These are phyloP conservation scores for Calephelis virginiensis DNA, from an alignment of 1,140 invertebrate genomes.

Conservation along the genomic window DNA sequence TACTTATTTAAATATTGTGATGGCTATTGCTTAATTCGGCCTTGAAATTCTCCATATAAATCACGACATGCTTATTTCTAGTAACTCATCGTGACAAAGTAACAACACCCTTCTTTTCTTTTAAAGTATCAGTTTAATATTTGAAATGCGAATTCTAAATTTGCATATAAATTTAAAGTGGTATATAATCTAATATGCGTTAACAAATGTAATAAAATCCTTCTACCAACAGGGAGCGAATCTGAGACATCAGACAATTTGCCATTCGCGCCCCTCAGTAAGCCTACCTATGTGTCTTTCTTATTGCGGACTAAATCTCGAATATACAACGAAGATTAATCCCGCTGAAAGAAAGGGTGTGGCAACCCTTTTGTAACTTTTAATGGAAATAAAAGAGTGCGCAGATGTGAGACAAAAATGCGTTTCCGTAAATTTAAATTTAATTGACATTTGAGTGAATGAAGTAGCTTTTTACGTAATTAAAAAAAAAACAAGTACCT, in stretches of 20 bases:
- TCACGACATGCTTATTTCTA: too few species aligned
- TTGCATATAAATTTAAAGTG: constrained; percentile 62
- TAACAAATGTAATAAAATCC: constrained; percentile 76
- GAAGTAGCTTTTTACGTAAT: constrained; percentile 21
- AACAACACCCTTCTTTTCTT: too few species aligned
- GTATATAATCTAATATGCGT: constrained; percentile 72
- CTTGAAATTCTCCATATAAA: too few species aligned
- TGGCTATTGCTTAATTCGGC: too few species aligned
- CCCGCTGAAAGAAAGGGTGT: constrained; percentile 72
- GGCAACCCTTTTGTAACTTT: constrained; percentile 47
- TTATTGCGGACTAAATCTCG: constrained; percentile 74
- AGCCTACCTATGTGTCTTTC: constrained; percentile 77
- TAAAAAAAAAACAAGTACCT: too few species aligned
- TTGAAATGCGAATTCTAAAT: constrained; percentile 23
- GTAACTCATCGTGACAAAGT: too few species aligned
- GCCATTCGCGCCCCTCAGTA: constrained; percentile 57
- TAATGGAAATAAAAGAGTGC: constrained; percentile 29
- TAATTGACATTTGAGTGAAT: constrained; percentile 22
- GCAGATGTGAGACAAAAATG: constrained; percentile 17
- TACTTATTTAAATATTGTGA: too few species aligned
- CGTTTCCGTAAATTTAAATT: constrained; percentile 11
- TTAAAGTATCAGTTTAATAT: too few species aligned
- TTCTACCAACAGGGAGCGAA: constrained; percentile 48
- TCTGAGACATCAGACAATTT: constrained; percentile 77
- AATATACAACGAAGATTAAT: constrained; percentile 78